A percentile compares a stretch with the other conserved stretches of the same genome.
phyloP scores from a whole-genome alignment of 2,113 vertebrate species.

The Lophius piscatorius region DNA sequence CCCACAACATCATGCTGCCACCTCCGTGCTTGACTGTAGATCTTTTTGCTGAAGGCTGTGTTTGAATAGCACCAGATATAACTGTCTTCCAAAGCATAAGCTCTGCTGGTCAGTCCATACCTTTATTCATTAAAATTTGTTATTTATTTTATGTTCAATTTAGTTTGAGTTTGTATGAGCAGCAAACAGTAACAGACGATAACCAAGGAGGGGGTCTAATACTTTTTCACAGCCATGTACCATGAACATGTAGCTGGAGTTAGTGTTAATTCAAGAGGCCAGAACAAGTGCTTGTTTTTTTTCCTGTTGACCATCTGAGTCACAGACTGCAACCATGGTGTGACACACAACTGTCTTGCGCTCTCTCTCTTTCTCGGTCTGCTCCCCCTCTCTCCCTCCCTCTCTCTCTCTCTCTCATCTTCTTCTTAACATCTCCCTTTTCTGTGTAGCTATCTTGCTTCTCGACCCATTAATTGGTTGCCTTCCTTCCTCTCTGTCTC shows the following conservation, averaged over 20 bases:
- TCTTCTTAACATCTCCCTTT: conserved; percentile 13
- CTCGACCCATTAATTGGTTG: conserved; percentile 57
- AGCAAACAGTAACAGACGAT: too few relatives aligned
- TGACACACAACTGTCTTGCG: conserved; percentile 59
- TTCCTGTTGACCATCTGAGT: conserved; percentile 72
- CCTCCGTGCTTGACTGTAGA: too few relatives aligned
- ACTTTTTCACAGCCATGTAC: too few relatives aligned
- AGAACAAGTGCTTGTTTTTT: conserved; percentile 63
- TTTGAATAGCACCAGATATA: too few relatives aligned
- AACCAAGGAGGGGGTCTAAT: too few relatives aligned
- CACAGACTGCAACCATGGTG: conserved; percentile 64
- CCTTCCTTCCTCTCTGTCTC: conserved; percentile 62
- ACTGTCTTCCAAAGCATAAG: too few relatives aligned
- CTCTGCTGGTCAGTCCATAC: too few relatives aligned
- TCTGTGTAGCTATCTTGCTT: conserved; percentile 50
- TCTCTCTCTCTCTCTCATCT: background rate
- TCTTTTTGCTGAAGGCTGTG: too few relatives aligned
- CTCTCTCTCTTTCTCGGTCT: conserved; percentile 1
- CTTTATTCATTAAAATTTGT: too few relatives aligned
- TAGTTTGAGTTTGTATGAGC: too few relatives aligned
- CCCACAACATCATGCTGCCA: too few relatives aligned
- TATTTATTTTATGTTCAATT: too few relatives aligned
- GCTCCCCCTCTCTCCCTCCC: background rate
- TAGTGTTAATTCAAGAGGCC: conserved; percentile 60
- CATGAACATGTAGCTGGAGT: conserved; percentile 10